phyloP scores from a whole-genome alignment of 2,888 invertebrate genomes.

The Carpatolechia fugitivella region DNA sequence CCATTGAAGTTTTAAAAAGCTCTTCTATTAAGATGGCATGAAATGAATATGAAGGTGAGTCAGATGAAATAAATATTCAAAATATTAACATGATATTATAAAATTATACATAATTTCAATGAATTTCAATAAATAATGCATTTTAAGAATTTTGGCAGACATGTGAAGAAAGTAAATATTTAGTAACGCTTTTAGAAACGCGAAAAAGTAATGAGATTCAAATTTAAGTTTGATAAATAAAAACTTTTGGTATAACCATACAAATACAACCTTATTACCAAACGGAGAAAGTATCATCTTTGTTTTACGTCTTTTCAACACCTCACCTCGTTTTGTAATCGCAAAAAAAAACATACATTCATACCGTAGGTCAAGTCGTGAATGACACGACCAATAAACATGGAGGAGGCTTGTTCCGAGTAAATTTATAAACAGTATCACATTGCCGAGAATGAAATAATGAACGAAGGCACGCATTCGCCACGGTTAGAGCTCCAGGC shows the following conservation, averaged over 20 bases:
- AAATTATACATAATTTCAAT: no score
- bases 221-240: no score
- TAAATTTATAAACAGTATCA: slow-evolving; percentile 44
- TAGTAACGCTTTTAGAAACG: no score
- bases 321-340: slow-evolving; percentile 8
- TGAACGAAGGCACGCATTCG: slow-evolving; percentile 48
- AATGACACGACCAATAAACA: slow-evolving; percentile 33
- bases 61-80: no score
- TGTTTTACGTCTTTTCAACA: slow-evolving; percentile 2
- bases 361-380: slow-evolving; percentile 20
- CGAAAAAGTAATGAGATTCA: no score
- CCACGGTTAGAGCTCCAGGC: slow-evolving; percentile 27
- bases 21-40: no score
- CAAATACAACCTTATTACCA: neutral
- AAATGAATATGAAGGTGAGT: no score
- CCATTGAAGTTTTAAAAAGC: neutral
- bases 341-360: slow-evolving; percentile 11
- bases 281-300: neutral
- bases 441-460: slow-evolving; percentile 49
- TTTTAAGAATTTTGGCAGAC: no score
- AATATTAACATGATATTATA: no score
- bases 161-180: no score
- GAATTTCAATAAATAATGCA: no score
- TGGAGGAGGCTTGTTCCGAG: slow-evolving; percentile 26
- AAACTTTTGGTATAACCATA: no score